Percentiles rank a stretch among this genome's conserved stretches.
Conservation (phyloP, 2,797 vertebrate species). For the Atherinosoma microstoma region DNA sequence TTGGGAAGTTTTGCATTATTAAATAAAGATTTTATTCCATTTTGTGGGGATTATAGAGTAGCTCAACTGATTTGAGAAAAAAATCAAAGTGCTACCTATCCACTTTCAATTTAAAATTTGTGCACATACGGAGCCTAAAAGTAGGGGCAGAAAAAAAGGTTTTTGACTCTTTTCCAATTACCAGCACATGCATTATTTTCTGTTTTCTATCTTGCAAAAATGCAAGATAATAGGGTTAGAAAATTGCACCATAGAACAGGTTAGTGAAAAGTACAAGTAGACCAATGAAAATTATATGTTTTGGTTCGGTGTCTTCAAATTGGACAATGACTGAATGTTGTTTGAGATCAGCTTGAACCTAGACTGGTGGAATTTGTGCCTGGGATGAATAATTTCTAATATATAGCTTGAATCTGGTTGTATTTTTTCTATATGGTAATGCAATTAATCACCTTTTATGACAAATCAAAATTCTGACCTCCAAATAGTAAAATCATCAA, state of each 20-base stretch:
- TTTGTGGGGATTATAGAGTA: background rate
- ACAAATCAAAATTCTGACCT: constrained; percentile 7
- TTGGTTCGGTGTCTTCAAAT: background rate
- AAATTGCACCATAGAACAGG: background rate
- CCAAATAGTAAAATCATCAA: constrained; percentile 10
- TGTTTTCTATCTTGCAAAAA: background rate
- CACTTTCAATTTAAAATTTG: background rate
- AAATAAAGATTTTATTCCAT: background rate
- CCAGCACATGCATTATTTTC: background rate
- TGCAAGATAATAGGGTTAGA: background rate
- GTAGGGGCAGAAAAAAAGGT: background rate
- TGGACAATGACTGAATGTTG: background rate
- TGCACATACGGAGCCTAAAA: background rate
- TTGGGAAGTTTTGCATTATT: background rate
- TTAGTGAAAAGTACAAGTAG: background rate
- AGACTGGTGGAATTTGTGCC: background rate
- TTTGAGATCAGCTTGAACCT: background rate
- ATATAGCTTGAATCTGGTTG: constrained; percentile 12
- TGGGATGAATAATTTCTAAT: constrained; percentile 2
- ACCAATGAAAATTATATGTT: background rate
- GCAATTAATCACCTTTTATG: constrained; percentile 14
- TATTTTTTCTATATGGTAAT: background rate
- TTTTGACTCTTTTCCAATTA: background rate
- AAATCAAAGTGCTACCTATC: background rate
- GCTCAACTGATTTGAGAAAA: too few relatives aligned